Conservation (phyloP, 2,888 invertebrate genomes). For the Scaptomyza tumidula region DNA sequence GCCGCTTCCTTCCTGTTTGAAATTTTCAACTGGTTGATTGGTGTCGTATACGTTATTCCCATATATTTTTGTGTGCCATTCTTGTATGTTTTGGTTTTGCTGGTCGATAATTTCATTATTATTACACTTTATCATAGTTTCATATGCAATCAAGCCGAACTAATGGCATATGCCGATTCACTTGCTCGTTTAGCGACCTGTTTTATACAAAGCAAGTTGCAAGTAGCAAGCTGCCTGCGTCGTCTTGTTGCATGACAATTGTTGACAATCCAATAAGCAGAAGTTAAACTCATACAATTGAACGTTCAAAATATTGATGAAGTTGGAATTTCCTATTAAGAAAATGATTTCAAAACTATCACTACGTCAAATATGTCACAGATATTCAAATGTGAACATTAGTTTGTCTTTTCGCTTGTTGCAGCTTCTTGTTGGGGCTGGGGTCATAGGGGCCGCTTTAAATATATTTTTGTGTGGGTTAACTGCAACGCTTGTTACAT, state of each 20-base stretch:
- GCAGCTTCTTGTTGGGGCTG: conserved; percentile 39
- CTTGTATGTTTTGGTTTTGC: conserved; percentile 20
- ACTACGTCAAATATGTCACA: not conserved
- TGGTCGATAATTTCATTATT: conserved; percentile 46
- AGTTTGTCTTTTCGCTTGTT: conserved; percentile 1
- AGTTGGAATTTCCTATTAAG: conserved; percentile 6
- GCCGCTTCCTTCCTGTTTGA: conserved; percentile 42
- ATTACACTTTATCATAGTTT: conserved; percentile 38
- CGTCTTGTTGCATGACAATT: conserved; percentile 45
- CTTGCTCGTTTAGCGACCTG: conserved; percentile 53
- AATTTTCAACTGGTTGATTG: conserved; percentile 18
- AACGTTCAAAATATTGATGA: not conserved
- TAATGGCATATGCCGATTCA: conserved; percentile 55
- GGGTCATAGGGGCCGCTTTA: conserved; percentile 7
- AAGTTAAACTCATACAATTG: conserved; percentile 36
- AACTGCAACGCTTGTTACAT: conserved; percentile 52
- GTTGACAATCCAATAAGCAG: conserved; percentile 63
- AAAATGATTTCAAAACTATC: conserved; percentile 1
- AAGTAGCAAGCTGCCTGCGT: conserved; percentile 19
- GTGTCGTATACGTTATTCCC: conserved; percentile 44
- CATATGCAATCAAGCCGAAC: conserved; percentile 65
- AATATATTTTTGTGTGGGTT: conserved; percentile 25
- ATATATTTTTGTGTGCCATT: conserved; percentile 34
- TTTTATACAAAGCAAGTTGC: conserved; percentile 42
- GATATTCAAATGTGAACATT: not conserved